These are phyloP conservation scores for Cephonodes hylas DNA, from an alignment of 2,888 invertebrate genomes.

Conservation along the genomic window DNA sequence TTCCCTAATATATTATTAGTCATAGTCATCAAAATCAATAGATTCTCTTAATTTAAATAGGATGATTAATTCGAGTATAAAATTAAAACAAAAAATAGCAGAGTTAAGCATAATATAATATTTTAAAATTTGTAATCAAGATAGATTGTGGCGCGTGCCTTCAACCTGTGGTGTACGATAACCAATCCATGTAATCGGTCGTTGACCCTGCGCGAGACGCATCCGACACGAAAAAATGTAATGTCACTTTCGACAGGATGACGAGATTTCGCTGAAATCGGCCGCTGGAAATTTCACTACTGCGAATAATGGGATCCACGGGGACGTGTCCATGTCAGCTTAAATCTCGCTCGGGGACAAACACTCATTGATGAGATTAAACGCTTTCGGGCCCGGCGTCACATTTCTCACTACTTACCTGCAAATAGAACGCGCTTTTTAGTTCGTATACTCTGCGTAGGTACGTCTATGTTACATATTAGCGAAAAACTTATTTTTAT, in stretches of 20 bases:
- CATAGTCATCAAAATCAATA: too few species aligned
- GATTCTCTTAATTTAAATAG: too few species aligned
- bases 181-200: slow-evolving; percentile 1
- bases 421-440: background rate
- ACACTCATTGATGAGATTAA: background rate
- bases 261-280: background rate
- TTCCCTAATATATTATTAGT: too few species aligned
- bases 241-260: background rate
- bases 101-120: background rate
- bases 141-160: background rate
- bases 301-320: background rate
- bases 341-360: background rate
- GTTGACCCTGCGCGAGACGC: slow-evolving; percentile 4
- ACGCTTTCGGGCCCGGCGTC: background rate
- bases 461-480: too few species aligned
- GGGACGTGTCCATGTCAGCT: background rate
- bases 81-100: too few species aligned
- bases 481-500: too few species aligned
- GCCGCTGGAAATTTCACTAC: background rate
- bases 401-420: background rate
- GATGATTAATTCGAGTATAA: too few species aligned
- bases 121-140: background rate
- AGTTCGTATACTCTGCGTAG: background rate
- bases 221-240: background rate
- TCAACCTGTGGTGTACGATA: background rate